These are phyloP conservation scores for Prionace glauca DNA, from an alignment of 2,797 vertebrate genomes.

Conservation along the genomic window DNA sequence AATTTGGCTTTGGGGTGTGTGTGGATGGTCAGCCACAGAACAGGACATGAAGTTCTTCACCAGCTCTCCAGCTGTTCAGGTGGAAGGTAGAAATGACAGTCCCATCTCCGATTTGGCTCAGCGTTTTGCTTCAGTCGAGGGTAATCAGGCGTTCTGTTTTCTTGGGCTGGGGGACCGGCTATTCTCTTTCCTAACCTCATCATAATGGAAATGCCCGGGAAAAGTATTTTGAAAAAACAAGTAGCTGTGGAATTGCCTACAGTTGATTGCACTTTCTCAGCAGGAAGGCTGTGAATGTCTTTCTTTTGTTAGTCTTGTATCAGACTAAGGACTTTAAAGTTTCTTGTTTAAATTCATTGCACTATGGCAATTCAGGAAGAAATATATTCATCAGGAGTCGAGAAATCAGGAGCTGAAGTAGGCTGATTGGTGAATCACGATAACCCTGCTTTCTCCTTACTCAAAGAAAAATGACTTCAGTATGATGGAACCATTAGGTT, in stretches of 20 bases:
- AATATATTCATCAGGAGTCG: neutral
- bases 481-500: constrained; percentile 9
- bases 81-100: too few species aligned
- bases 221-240: neutral
- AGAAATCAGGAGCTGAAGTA: constrained; percentile 9
- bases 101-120: neutral
- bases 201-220: neutral
- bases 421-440: constrained; percentile 1
- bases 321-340: neutral
- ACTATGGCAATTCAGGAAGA: neutral
- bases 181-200: neutral
- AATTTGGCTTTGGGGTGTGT: too few species aligned
- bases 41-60: too few species aligned
- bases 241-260: neutral
- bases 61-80: too few species aligned
- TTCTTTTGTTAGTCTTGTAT: neutral
- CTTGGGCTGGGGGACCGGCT: neutral
- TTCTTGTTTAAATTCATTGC: neutral
- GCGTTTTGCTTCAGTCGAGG: neutral
- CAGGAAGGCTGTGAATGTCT: neutral
- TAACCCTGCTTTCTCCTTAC: neutral
- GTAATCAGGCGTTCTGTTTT: neutral
- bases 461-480: constrained; percentile 22
- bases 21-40: too few species aligned
- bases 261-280: neutral